Base-by-base conservation (phyloP, 2,797 vertebrate genomes). In the Bryconaethiops microstoma region DNA sequence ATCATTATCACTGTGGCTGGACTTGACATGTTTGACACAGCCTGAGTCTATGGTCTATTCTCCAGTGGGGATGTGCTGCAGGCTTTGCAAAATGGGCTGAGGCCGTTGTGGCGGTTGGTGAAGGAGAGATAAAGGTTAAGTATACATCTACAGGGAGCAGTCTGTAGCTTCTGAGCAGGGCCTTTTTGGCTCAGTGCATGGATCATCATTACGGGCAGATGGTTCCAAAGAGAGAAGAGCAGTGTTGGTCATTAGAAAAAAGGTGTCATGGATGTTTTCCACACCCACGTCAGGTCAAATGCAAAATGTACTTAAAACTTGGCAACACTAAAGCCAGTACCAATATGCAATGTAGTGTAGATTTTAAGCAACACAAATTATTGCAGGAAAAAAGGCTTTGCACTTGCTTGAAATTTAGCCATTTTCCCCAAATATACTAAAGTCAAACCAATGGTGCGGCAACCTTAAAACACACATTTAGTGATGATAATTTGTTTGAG, bases 51-150 rank as follows among this genome's bases (percentile, higher is more conserved):
- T 86, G 88, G 88, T 76, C 80, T 81, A 74, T 79, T 82, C 65
- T 80, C 83, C 35, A 2, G 25, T 59, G 71, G 63, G 35, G 0
- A 6, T 45, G 65, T 40, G 40, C 63, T 77, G 71, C 29, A 40
- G 77, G 29, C 50, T 81, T 80, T 63, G 79, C 67, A 72, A 55
- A 86, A 85, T 79, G 80, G 63, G 68, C 77, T 84, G 35, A 77
- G 82, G 86, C 81, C 80, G 68, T 35, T 29, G 86, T 82, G 84
- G 81, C 78, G 88, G 67, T 60, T 78, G 84, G 62, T 90, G 86
- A 91, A 92, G 91, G 91, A 88, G 87, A 93, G 85, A 89, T 90
- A 91, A 91, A 93, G 92, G 92, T 92, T 89, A 91, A 88, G 87
- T 83, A 84, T 67, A 25, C 77, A 82, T 90, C 91, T 87, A 83